Conservation (phyloP, 2,888 invertebrate genomes). For the Oscheius myriophilus region DNA sequence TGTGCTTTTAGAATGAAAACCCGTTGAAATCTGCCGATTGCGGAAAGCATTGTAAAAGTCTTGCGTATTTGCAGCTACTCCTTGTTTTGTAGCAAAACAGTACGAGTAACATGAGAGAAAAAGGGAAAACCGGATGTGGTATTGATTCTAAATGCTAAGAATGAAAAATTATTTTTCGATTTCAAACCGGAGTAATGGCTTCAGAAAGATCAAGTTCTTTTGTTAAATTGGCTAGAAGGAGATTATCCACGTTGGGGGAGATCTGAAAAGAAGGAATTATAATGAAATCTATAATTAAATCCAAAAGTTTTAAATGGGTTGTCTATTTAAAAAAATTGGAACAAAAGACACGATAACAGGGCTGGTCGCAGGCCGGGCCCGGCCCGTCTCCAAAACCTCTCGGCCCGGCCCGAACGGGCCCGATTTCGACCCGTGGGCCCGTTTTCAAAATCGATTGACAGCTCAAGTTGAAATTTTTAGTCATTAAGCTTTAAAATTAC, state of each 20-base stretch:
- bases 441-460: too few relatives aligned
- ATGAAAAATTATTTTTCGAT: too few relatives aligned
- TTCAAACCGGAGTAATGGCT: not conserved
- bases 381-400: too few relatives aligned
- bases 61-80: slow-evolving; percentile 14
- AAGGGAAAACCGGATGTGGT: slow-evolving; percentile 9
- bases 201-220: not conserved
- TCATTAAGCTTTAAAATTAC: too few relatives aligned
- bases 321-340: too few relatives aligned
- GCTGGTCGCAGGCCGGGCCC: too few relatives aligned
- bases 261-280: too few relatives aligned
- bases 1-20: not conserved
- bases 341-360: too few relatives aligned
- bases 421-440: too few relatives aligned
- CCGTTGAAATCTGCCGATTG: slow-evolving; percentile 9
- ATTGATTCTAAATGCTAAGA: slow-evolving; percentile 22
- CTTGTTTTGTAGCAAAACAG: slow-evolving; percentile 23
- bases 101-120: slow-evolving; percentile 30
- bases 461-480: too few relatives aligned
- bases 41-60: slow-evolving; percentile 15
- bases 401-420: too few relatives aligned
- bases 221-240: slow-evolving; percentile 8
- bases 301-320: not conserved
- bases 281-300: too few relatives aligned
- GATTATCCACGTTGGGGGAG: slow-evolving; percentile 9